Base-by-base conservation (phyloP, 1,140 invertebrate species). In the Drusus annulatus region DNA sequence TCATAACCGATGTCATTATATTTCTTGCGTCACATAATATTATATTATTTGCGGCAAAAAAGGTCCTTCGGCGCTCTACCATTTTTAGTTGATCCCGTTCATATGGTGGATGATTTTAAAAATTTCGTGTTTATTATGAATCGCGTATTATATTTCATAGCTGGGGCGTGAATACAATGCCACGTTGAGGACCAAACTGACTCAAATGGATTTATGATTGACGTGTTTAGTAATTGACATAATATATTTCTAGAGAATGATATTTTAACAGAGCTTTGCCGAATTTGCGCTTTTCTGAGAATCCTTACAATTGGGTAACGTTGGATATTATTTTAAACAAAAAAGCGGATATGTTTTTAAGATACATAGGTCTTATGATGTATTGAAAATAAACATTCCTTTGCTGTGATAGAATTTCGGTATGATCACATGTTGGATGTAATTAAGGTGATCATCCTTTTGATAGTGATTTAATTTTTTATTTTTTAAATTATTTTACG, bases 191-290 rank as follows among this genome's bases (percentile, higher is more conserved):
- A 50, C 56, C 50, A 69, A 75, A 80, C 68, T 31, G 71, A 76
- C 56, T 58, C 69, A 75, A 69, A 81, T 78, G 60, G 68, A 17
- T 28, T 76, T 81, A 81, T 81, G 80, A 81, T 81, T 81, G 80
- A 81, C 80, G 45, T 77, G 80, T 81, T 78, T 74, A 62, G 80
- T 81, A 81, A 81, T 81, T 81, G 80, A 81, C 80, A 78, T 81
- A 81, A 51, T 54, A 36, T 21, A 19, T 21, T 16, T 69, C 78
- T 52, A 68, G 62, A 52, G 76, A 81, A 75, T 81, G 80, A 81
- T 81, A 81, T 81, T 74, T 81, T 80, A 56, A 51, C 17, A 74
- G 54, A 74, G 45, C 21, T 65, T 31, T 28, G 10, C 2, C 62
- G 62, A 65, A 25, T 31, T 50, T 50, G 45, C n/a, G n/a, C 36